These are phyloP conservation scores for Trematocara macrostoma DNA, from an alignment of 2,113 vertebrate genomes.

Conservation along the genomic window DNA sequence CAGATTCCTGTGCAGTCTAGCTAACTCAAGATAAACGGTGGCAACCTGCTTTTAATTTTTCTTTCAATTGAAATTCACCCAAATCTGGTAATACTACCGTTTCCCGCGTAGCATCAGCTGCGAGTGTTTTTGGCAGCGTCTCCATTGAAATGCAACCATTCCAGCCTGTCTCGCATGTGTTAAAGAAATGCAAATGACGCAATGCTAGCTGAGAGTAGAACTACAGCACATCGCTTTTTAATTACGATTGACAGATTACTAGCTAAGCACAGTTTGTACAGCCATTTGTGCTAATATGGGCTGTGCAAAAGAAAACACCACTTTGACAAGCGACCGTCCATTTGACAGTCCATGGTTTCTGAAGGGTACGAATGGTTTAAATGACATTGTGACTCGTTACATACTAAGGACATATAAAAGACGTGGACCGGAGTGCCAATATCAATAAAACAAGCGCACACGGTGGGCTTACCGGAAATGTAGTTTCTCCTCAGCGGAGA, in stretches of 20 bases:
- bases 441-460: not conserved
- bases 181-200: not conserved
- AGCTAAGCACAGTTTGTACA: not conserved
- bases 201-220: not conserved
- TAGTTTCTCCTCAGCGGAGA: not conserved
- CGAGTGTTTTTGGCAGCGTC: constrained; percentile 33
- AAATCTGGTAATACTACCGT: constrained; percentile 27
- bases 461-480: constrained; percentile 27
- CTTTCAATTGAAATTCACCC: not conserved
- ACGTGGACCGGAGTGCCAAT: rapidly evolving
- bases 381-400: not conserved
- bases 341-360: not conserved
- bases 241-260: not conserved
- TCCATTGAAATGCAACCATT: constrained; percentile 42
- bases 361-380: not conserved
- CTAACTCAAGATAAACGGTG: not conserved
- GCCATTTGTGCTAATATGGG: not conserved
- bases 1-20: not conserved
- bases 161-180: not conserved
- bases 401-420: rapidly evolving
- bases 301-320: constrained; percentile 5
- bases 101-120: not conserved
- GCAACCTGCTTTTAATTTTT: not conserved
- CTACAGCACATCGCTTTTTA: not conserved
- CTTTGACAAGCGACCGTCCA: not conserved